Conservation (phyloP, 1,140 invertebrate genomes). For the Armadillidium nasatum region DNA sequence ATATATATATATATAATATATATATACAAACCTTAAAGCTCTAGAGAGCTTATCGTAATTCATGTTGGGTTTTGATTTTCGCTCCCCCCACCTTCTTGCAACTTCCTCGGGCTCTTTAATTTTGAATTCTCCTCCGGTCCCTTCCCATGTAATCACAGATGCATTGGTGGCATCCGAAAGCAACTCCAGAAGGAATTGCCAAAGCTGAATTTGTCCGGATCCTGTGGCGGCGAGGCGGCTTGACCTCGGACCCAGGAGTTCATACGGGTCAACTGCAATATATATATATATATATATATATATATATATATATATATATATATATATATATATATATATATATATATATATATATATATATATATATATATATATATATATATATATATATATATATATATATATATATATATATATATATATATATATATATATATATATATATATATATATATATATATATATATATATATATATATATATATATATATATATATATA, state of each 20-base stretch:
- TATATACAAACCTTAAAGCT: constrained; percentile 73
- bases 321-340: too few species aligned
- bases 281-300: too few species aligned
- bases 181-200: too few species aligned
- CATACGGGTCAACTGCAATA: constrained; percentile 42
- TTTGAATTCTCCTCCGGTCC: constrained; percentile 96
- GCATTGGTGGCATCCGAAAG: constrained; percentile 70
- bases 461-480: too few species aligned
- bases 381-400: too few species aligned
- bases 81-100: constrained; percentile 91
- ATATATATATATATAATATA: constrained; percentile 3
- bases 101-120: constrained; percentile 97
- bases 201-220: constrained; percentile 94
- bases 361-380: too few species aligned
- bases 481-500: too few species aligned
- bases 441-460: too few species aligned
- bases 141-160: constrained; percentile 88
- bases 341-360: too few species aligned
- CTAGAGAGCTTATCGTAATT: constrained; percentile 99
- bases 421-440: too few species aligned
- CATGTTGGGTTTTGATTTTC: constrained; percentile 99
- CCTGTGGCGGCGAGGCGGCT: constrained; percentile 55
- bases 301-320: too few species aligned
- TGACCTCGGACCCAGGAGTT: constrained; percentile 37
- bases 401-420: too few species aligned